A percentile compares a stretch with the other conserved stretches of the same genome.
Conservation (phyloP, 2,113 vertebrate genomes). For the Alligator sinensis region DNA sequence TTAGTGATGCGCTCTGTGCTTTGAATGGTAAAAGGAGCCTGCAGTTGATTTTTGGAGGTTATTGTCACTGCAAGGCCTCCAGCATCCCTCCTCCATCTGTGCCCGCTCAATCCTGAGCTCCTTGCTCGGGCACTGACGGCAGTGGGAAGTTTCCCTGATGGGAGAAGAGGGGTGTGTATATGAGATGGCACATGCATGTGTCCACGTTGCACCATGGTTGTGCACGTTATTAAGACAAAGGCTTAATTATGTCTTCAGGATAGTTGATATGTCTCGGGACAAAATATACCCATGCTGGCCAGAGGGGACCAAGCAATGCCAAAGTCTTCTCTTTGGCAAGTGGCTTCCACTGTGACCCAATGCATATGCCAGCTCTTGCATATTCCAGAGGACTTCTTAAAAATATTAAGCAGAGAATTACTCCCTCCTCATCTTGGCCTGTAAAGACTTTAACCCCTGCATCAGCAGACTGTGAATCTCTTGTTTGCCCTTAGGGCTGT, state of each 20-base stretch:
- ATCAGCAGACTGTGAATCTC: not conserved
- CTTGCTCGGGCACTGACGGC: not conserved
- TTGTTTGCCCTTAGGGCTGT: not conserved
- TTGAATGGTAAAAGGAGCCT: not conserved
- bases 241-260: not conserved
- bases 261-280: not conserved
- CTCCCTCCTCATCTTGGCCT: not conserved
- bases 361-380: slow-evolving; percentile 33
- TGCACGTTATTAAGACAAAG: not conserved
- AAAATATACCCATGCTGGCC: not conserved
- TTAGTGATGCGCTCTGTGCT: not conserved
- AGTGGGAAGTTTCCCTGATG: not conserved
- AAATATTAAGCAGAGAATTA: slow-evolving; percentile 14
- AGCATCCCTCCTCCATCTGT: not conserved
- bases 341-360: slow-evolving; percentile 14
- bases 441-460: not conserved
- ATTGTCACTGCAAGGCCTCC: not conserved
- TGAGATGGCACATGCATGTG: not conserved
- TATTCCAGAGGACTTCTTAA: not conserved
- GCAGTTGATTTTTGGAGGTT: not conserved
- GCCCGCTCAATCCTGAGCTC: not conserved
- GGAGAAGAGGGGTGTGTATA: not conserved
- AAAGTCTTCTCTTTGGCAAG: slow-evolving; percentile 11
- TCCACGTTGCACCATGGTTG: not conserved
- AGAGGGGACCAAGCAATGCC: not conserved